Evolutionary conservation across 2,113 vertebrate genomes (phyloP).

Genomic region (Regulus satrapa): DNA sequence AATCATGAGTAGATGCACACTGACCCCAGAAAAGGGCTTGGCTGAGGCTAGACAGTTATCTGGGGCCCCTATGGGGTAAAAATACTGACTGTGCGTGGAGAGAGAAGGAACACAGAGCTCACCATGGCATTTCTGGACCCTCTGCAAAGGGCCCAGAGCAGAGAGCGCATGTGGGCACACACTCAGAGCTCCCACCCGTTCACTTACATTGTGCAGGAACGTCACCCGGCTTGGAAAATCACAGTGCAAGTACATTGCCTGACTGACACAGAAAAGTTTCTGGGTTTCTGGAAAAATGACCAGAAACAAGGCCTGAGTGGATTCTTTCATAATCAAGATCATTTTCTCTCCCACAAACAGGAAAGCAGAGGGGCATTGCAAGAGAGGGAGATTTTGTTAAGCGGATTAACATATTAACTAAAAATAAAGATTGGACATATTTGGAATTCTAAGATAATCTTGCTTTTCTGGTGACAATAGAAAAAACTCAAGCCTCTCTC

Average conservation of each 20-base stretch:
- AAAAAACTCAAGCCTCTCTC: background rate
- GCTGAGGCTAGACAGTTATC: background rate
- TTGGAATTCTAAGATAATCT: constrained; percentile 58
- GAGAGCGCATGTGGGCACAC: accelerated
- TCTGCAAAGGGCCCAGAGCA: background rate
- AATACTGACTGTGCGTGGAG: background rate
- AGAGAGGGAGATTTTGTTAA: constrained; percentile 39
- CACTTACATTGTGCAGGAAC: accelerated
- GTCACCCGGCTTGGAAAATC: background rate
- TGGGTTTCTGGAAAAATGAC: background rate
- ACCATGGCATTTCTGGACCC: background rate
- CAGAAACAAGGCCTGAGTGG: background rate
- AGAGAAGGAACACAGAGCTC: background rate
- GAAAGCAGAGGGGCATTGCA: background rate
- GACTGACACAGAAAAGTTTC: background rate
- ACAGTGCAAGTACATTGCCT: background rate
- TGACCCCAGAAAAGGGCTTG: background rate
- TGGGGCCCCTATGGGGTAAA: background rate
- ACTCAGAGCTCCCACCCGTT: background rate
- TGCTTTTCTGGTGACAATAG: background rate
- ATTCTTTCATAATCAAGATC: constrained; percentile 18
- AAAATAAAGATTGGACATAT: constrained; percentile 51
- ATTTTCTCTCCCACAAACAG: background rate
- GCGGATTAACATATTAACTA: constrained; percentile 53
- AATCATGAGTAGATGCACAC: background rate